phyloP scores from a whole-genome alignment of 2,797 vertebrate genomes.

The Mionectes olivaceus region DNA sequence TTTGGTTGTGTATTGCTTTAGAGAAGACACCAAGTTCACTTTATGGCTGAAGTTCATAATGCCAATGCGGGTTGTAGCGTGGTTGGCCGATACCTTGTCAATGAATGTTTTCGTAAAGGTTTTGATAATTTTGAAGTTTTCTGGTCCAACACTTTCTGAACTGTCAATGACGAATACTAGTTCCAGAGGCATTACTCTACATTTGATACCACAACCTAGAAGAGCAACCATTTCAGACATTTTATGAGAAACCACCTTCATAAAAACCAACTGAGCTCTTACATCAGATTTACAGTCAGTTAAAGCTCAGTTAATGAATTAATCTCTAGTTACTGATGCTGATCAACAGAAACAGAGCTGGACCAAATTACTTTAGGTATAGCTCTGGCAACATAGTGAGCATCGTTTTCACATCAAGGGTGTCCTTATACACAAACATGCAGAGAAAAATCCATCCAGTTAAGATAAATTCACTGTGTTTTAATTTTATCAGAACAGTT shows the following conservation, averaged over 20 bases:
- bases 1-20: conserved; percentile 78
- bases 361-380: neutral
- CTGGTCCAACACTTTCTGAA: conserved; percentile 88
- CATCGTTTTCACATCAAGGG: neutral
- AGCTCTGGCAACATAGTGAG: neutral
- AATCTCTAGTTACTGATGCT: neutral
- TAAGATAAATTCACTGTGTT: neutral
- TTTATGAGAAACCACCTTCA: neutral
- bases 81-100: conserved; percentile 79
- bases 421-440: neutral
- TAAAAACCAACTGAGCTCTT: neutral
- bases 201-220: conserved; percentile 86
- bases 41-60: conserved; percentile 88
- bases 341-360: neutral
- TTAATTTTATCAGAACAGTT: neutral
- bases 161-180: conserved; percentile 91
- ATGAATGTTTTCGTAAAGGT: conserved; percentile 84
- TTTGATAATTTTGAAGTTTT: conserved; percentile 87
- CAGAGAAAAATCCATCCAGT: neutral
- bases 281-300: neutral
- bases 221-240: neutral
- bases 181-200: conserved; percentile 84
- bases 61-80: conserved; percentile 75
- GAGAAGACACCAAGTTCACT: conserved; percentile 77
- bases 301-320: neutral